These are phyloP conservation scores for Carassius gibelio DNA, from an alignment of 2,113 vertebrate genomes.

Conservation along the genomic window DNA sequence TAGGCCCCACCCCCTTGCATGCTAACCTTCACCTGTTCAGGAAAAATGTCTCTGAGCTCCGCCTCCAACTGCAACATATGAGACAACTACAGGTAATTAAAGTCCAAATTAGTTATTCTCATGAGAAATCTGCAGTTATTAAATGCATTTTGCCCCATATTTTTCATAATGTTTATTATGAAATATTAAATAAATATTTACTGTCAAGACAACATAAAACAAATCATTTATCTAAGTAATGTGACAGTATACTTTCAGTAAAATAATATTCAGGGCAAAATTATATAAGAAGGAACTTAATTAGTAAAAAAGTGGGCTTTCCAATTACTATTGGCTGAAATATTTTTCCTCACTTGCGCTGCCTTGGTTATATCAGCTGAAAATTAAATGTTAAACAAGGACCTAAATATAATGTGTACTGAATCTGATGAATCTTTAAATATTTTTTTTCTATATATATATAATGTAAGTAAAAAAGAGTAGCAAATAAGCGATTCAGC, in stretches of 20 bases:
- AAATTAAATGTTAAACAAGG: too few relatives aligned
- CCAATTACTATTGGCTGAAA: too few relatives aligned
- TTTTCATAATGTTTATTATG: background rate
- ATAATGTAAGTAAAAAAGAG: too few relatives aligned
- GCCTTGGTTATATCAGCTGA: too few relatives aligned
- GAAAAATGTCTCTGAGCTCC: conserved; percentile 85
- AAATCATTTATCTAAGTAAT: background rate
- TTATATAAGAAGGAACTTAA: background rate
- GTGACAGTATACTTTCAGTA: background rate
- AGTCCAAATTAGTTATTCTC: background rate
- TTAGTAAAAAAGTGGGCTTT: too few relatives aligned
- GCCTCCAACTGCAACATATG: conserved; percentile 92
- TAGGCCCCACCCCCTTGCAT: conserved; percentile 72
- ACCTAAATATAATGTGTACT: too few relatives aligned
- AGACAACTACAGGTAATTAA: conserved; percentile 87
- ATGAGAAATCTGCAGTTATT: background rate
- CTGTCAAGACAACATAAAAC: background rate
- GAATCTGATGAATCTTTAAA: too few relatives aligned
- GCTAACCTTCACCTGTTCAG: conserved; percentile 85
- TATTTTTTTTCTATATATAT: too few relatives aligned
- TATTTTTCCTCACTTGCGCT: too few relatives aligned
- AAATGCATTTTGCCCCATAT: background rate
- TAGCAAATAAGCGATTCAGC: too few relatives aligned
- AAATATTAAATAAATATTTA: background rate
- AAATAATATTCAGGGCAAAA: background rate